Evolutionary conservation across 2,113 vertebrate species (phyloP), one percentile per base, ranked within the genome.

Genomic region (Todiramphus chloris): DNA sequence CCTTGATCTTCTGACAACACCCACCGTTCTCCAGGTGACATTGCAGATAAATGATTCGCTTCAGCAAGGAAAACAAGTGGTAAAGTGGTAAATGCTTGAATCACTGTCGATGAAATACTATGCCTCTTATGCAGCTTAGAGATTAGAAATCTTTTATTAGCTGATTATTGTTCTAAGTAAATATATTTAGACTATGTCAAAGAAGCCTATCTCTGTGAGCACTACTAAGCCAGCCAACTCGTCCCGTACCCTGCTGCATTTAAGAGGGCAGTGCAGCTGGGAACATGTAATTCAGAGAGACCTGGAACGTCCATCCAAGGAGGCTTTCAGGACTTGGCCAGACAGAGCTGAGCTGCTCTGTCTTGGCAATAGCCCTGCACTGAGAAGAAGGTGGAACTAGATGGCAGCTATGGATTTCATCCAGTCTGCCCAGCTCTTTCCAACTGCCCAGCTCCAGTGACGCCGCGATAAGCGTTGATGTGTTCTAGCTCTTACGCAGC

Each of bases 1-100:
- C 97, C 97, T 98, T 97, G 97, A 79, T 91, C 96, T 93, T 87
- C 92, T 90, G 81, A 91, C 80, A 85, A 93, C 87, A 62, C 91
- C 90, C 77, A 46, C 91, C n/a, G 4, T 55, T 83, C 93, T 91
- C 1, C 28, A 76, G 87, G 95, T 91, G 79, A 96, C 89, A 66
- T 7, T 84, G 89, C 48, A 79, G 96, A 95, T 94, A 96, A 94
- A 84, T 74, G 60, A 62, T 70, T 96, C 91, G 91, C 70, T 83
- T 84, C 81, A 63, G 16, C 24, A 24, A 25, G 37, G 88, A 96
- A 96, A 97, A 96, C 90, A 96, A 94, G 87, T 85, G 69, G 88
- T 92, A 83, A 92, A 92, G 77, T 91, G 69, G 46, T 76, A 75
- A 91, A 41, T 73, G 58, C 73, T 92, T 95, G 74, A 43, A 24